Conservation (phyloP, 2,888 invertebrate species). For the Merodon equestris region DNA sequence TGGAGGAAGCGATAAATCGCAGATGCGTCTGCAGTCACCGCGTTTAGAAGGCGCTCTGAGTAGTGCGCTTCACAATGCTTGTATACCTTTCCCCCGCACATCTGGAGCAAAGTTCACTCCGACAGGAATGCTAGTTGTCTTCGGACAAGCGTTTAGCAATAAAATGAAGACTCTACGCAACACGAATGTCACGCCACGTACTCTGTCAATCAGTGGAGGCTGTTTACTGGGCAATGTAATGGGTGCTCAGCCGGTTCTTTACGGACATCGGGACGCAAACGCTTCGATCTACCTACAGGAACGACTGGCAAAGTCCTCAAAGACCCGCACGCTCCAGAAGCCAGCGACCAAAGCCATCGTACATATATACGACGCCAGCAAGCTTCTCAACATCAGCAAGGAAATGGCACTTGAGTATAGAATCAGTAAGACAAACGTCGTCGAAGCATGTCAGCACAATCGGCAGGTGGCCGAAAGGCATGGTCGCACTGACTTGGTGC, state of each 20-base stretch:
- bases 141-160: slow-evolving; percentile 86
- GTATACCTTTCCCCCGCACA: slow-evolving; percentile 95
- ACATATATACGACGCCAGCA: slow-evolving; percentile 77
- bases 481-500: slow-evolving; percentile 89
- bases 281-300: slow-evolving; percentile 90
- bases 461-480: slow-evolving; percentile 86
- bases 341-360: slow-evolving; percentile 74
- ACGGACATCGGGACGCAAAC: slow-evolving; percentile 80
- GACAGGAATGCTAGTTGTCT: slow-evolving; percentile 91
- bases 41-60: slow-evolving; percentile 77
- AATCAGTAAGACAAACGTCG: slow-evolving; percentile 79
- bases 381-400: slow-evolving; percentile 88
- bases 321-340: slow-evolving; percentile 78
- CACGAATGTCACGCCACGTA: slow-evolving; percentile 88
- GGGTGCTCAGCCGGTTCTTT: slow-evolving; percentile 75
- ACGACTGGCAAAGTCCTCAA: slow-evolving; percentile 78
- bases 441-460: slow-evolving; percentile 89
- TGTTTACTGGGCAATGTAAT: slow-evolving; percentile 78
- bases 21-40: slow-evolving; percentile 77
- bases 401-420: slow-evolving; percentile 91
- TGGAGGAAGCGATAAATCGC: slow-evolving; percentile 76
- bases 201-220: slow-evolving; percentile 84
- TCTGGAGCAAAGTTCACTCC: slow-evolving; percentile 96
- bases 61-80: slow-evolving; percentile 82
- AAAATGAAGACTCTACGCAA: slow-evolving; percentile 85